A percentile compares a stretch with the other conserved stretches of the same genome.
These are phyloP conservation scores for Thalpophila matura DNA, from an alignment of 2,888 invertebrate genomes.

Conservation along the genomic window DNA sequence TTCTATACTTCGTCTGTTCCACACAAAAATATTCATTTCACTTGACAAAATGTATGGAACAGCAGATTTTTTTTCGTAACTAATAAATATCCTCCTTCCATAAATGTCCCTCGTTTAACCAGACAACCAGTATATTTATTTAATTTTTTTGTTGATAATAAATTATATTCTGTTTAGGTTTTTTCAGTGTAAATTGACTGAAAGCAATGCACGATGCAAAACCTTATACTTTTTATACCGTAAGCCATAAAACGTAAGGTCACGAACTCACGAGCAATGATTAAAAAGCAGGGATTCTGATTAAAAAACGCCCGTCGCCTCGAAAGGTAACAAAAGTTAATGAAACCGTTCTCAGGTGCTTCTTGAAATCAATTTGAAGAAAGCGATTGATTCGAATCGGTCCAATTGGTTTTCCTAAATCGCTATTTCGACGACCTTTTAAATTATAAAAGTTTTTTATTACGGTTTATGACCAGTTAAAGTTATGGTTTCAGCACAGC, in stretches of 20 bases:
- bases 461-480: slow-evolving; percentile 2
- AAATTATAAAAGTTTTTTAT: background rate
- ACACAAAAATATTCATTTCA: background rate
- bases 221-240: background rate
- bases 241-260: background rate
- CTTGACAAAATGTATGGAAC: too few relatives aligned
- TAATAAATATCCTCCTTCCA: too few relatives aligned
- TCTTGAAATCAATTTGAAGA: slow-evolving; percentile 23
- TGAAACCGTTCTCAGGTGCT: slow-evolving; percentile 25
- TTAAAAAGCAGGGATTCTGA: slow-evolving; percentile 35
- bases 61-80: too few relatives aligned
- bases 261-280: too few relatives aligned
- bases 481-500: slow-evolving; percentile 10
- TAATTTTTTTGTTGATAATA: too few relatives aligned
- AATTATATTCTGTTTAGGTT: too few relatives aligned
- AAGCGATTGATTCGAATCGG: slow-evolving; percentile 33
- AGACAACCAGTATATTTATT: too few relatives aligned
- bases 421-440: slow-evolving; percentile 21
- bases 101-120: too few relatives aligned
- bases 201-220: too few relatives aligned
- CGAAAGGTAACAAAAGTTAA: slow-evolving; percentile 36
- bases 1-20: too few relatives aligned
- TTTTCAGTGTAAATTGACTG: too few relatives aligned
- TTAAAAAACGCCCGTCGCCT: slow-evolving; percentile 30
- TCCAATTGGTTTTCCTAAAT: slow-evolving; percentile 29